Evolutionary conservation across 1,140 invertebrate species (phyloP), one percentile per base, ranked within the genome.

Genomic region (Mercenaria mercenaria): DNA sequence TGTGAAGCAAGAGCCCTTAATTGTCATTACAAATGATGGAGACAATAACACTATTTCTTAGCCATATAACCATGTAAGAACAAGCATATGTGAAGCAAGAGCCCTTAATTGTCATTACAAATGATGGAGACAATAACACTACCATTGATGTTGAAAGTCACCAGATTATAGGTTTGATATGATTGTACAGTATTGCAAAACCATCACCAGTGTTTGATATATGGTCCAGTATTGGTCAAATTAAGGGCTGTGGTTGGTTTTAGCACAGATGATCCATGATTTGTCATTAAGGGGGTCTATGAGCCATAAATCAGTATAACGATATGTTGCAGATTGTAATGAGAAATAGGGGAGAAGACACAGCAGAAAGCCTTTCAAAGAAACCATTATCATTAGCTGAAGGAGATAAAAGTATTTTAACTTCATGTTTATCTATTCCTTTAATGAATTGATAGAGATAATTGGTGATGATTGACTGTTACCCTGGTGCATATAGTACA

Each of bases 371-470:
- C 29, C 0, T 56, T 79, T 79, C 13, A 79, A 56, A 79, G 29
- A n/a, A 79, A n/a, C 76, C 76, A 79, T 79, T 79, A 79, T 56
- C 76, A 79, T 79, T 79, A 79, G 47, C 29, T 52, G 4, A 15
- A 26, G 76, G 8, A 79, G 76, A 72, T 72, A 39, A 72, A 29
- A 8, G 34, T 72, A 34, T 72, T 72, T 72, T 39, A 72, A 72
- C 11, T 72, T n/a, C 10, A 34, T 64, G 26, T 64, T 76, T 79
- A 79, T 79, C 50, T 79, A 34, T 18, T n/a, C 13, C 37, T 4
- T 18, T 79, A 79, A 79, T 79, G 47, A 79, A 79, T 56, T 79
- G 76, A 56, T 79, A 72, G 3, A 39, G 67, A 72, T 72, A 72
- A 72, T 72, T 72, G 34, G 32, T 72, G 26, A 39, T 72, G 34